Evolutionary conservation across 2,113 vertebrate genomes (phyloP), one percentile per base, ranked within the genome.

Genomic region (Saccopteryx leptura): DNA sequence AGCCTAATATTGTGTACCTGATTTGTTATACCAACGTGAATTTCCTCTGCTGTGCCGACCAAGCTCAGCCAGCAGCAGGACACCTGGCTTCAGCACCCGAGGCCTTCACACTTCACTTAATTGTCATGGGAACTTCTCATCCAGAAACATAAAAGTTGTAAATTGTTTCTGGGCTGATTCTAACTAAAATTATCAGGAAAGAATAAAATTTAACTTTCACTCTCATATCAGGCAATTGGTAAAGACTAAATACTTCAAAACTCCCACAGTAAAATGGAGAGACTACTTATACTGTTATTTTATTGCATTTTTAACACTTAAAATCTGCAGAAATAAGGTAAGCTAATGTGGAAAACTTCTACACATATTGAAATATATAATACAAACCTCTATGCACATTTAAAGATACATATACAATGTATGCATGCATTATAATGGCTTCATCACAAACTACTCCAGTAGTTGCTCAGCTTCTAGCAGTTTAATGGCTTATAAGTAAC

Each of bases 211-310:
- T 50, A 74, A 72, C 11, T 86, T 89, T 24, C 3, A 89, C 24
- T n/a, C 17, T 75, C 81, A 1, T 65, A 68, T 52, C 85, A 52
- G 21, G 75, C 84, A 86, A 48, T 72, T 84, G 71, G 48, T 65
- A 86, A 92, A 95, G 3, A 85, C 28, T 65, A 82, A 93, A 80
- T 60, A 85, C 75, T 95, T 92, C n/a, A 83, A 50, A 83, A 84
- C 56, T 75, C 39, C 9, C 58, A 83, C 26, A 1, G 26, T 90
- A 93, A 85, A 33, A 78, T 61, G 7, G 13, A 0, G 33, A 78
- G 7, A 72, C n/a, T 84, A 79, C 33, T n/a, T 92, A 7, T 0
- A 21, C 72, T 75, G 19, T 66, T 80, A 26, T 50, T 95, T 71
- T 58, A 15, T 10, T 46, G 11, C 7, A 7, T 33, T 79, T 91